phyloP scores from a whole-genome alignment of 2,888 invertebrate species.

The Atrina japonica region DNA sequence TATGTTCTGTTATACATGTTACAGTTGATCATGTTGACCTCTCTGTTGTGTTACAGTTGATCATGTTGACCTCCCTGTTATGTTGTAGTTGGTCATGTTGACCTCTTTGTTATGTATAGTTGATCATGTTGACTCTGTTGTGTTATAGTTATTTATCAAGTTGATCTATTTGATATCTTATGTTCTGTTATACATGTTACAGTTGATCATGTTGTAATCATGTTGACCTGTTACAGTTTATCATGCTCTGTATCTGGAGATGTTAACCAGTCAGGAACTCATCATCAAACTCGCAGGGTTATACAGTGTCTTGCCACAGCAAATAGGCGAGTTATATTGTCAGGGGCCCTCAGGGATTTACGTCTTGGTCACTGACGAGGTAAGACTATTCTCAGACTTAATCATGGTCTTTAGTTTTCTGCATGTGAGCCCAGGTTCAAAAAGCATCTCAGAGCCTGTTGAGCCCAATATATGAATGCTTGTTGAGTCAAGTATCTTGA shows the following conservation, averaged over 20 bases:
- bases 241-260: constrained; percentile 90
- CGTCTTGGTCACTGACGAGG: constrained; percentile 91
- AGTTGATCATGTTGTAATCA: too few relatives aligned
- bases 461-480: too few relatives aligned
- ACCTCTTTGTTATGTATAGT: constrained; percentile 81
- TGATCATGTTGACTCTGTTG: constrained; percentile 91
- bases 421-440: too few relatives aligned
- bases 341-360: constrained; percentile 92
- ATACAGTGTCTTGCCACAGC: constrained; percentile 82
- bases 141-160: constrained; percentile 80
- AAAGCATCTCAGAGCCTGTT: too few relatives aligned
- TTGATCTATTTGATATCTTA: too few relatives aligned
- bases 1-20: not conserved
- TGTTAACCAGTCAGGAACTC: constrained; percentile 86
- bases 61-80: constrained; percentile 90
- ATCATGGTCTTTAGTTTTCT: too few relatives aligned
- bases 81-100: constrained; percentile 81
- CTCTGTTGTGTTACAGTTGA: constrained; percentile 84
- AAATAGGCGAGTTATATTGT: constrained; percentile 85
- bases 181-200: not conserved
- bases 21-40: not conserved
- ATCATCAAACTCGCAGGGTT: constrained; percentile 85
- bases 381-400: too few relatives aligned
- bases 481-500: too few relatives aligned
- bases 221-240: constrained; percentile 83